These are phyloP conservation scores for Drosophila ezoana DNA, from an alignment of 2,888 invertebrate species.

Conservation along the genomic window DNA sequence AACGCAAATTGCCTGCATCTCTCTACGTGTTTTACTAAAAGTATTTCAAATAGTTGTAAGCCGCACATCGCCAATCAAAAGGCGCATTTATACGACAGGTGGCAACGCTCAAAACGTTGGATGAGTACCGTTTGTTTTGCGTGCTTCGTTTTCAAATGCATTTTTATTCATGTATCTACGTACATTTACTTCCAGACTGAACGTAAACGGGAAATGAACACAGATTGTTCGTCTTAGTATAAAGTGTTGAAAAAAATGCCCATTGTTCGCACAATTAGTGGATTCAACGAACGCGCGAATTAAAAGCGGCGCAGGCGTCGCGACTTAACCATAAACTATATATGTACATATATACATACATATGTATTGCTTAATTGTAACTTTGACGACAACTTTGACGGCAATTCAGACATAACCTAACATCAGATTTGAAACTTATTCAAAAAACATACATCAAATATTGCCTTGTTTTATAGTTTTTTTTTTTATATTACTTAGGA, in stretches of 20 bases:
- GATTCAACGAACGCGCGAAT: slow-evolving; percentile 58
- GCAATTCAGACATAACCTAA: not conserved
- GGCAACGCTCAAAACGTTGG: slow-evolving; percentile 21
- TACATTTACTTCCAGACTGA: not conserved
- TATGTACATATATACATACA: too few relatives aligned
- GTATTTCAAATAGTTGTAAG: slow-evolving; percentile 3
- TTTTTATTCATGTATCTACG: not conserved
- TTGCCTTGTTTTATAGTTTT: too few relatives aligned
- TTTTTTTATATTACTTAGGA: too few relatives aligned
- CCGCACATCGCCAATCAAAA: slow-evolving; percentile 2
- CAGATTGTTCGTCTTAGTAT: too few relatives aligned
- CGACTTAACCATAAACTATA: not conserved
- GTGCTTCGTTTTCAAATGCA: too few relatives aligned
- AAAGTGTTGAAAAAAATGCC: slow-evolving; percentile 25
- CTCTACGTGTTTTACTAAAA: not conserved
- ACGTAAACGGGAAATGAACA: too few relatives aligned
- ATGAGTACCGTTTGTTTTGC: slow-evolving; percentile 30
- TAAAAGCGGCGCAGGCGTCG: slow-evolving; percentile 29
- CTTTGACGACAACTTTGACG: not conserved
- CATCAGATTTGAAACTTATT: not conserved
- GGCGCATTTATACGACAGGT: not conserved
- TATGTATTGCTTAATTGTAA: slow-evolving; percentile 2
- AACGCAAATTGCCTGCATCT: not conserved
- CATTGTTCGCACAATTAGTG: slow-evolving; percentile 50
- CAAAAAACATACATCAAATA: too few relatives aligned